These are phyloP conservation scores for Synanthedon myopaeformis DNA, from an alignment of 2,888 invertebrate species.

Conservation along the genomic window DNA sequence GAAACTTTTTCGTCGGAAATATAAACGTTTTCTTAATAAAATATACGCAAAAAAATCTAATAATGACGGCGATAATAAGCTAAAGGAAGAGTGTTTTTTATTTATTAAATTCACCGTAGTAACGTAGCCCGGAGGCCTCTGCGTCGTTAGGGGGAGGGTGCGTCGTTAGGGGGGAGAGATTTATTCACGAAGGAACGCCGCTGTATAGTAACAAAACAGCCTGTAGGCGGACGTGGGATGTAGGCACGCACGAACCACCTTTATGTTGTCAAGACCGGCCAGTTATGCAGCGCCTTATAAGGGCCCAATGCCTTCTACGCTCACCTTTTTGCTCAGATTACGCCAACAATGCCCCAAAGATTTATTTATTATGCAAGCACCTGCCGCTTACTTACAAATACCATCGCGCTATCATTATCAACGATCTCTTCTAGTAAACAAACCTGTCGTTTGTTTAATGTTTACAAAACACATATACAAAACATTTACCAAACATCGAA, in stretches of 20 bases:
- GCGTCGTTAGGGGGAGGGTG: constrained; percentile 29
- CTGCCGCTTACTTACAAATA: background rate
- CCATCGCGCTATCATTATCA: background rate
- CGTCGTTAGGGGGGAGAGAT: constrained; percentile 29
- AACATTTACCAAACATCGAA: constrained; percentile 31
- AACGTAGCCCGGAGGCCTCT: constrained; percentile 4
- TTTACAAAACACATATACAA: constrained; percentile 47
- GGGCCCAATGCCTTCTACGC: background rate
- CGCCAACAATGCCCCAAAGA: background rate
- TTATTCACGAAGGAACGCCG: background rate
- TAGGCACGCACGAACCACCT: constrained; percentile 30
- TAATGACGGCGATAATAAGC: too few species aligned
- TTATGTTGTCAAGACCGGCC: constrained; percentile 14
- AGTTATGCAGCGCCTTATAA: background rate
- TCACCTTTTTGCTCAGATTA: background rate
- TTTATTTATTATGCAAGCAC: background rate
- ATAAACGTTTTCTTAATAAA: too few species aligned
- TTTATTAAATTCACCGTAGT: background rate
- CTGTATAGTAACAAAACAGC: constrained; percentile 1
- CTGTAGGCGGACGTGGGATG: constrained; percentile 49
- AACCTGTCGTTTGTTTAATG: constrained; percentile 36
- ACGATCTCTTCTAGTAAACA: constrained; percentile 14
- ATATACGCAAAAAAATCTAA: too few species aligned
- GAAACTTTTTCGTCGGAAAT: too few species aligned
- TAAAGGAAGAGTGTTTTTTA: background rate